Conservation (phyloP, 2,888 invertebrate genomes). For the Leptopilina myrica region DNA sequence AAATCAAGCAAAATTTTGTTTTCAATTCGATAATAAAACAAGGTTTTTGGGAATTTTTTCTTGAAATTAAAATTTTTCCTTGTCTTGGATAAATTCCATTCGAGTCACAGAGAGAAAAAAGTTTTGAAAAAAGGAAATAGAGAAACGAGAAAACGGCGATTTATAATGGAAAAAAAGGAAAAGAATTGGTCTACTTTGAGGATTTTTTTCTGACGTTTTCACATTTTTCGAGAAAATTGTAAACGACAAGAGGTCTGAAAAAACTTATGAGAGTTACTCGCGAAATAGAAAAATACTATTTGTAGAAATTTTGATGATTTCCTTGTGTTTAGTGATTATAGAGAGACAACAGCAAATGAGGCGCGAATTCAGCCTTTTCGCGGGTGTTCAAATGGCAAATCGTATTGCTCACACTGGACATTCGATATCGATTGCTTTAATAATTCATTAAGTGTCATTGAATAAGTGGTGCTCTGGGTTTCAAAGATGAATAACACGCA, state of each 20-base stretch:
- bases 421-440: slow-evolving; percentile 29
- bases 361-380: not conserved
- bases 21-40: too few species aligned
- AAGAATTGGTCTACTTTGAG: not conserved
- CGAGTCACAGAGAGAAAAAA: not conserved
- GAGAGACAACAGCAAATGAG: not conserved
- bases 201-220: not conserved
- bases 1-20: too few species aligned
- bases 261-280: not conserved
- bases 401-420: slow-evolving; percentile 23
- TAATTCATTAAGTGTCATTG: slow-evolving; percentile 40
- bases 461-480: slow-evolving; percentile 26
- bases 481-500: slow-evolving; percentile 28
- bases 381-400: slow-evolving; percentile 22
- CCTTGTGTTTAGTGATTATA: too few species aligned
- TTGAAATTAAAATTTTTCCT: slow-evolving; percentile 12
- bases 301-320: too few species aligned
- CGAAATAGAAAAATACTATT: not conserved
- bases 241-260: slow-evolving; percentile 7
- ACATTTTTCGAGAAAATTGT: not conserved
- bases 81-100: not conserved
- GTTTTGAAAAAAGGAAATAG: not conserved
- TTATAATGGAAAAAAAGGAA: slow-evolving; percentile 2
- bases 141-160: slow-evolving; percentile 26
- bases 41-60: not conserved